phyloP scores from a whole-genome alignment of 2,888 invertebrate species.

The Lycia hirtaria region DNA sequence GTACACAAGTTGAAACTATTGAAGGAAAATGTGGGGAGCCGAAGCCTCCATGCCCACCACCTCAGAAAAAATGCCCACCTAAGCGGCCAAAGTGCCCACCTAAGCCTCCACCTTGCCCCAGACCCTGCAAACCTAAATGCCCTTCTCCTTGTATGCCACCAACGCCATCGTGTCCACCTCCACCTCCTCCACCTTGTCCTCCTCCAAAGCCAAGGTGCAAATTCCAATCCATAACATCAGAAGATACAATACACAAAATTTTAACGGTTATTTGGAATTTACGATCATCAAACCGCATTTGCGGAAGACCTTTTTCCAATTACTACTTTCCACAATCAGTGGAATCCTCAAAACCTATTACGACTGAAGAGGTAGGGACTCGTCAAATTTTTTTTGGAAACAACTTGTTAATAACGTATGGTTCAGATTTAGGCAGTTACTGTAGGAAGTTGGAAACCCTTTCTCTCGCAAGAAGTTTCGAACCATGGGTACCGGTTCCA shows the following conservation, averaged over 20 bases:
- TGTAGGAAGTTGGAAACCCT: slow-evolving; percentile 28
- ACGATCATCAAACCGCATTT: not conserved
- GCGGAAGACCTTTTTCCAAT: not conserved
- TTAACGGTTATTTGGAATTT: slow-evolving; percentile 1
- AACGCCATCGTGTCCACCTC: slow-evolving; percentile 17
- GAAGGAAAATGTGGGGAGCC: slow-evolving; percentile 44
- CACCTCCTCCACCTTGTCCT: not conserved
- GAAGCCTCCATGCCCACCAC: slow-evolving; percentile 44
- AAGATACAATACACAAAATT: slow-evolving; percentile 20
- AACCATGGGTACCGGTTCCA: slow-evolving; percentile 73
- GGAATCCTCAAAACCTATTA: slow-evolving; percentile 14
- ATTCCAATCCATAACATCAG: slow-evolving; percentile 30
- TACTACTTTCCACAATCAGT: not conserved
- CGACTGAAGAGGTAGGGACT: slow-evolving; percentile 32
- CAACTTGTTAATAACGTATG: slow-evolving; percentile 6
- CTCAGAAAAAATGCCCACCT: slow-evolving; percentile 46
- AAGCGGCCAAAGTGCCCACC: slow-evolving; percentile 39
- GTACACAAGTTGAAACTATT: slow-evolving; percentile 35
- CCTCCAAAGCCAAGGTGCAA: slow-evolving; percentile 41
- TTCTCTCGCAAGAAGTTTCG: slow-evolving; percentile 53
- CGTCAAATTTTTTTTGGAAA: slow-evolving; percentile 33
- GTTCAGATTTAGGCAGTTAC: slow-evolving; percentile 10
- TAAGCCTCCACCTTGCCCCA: slow-evolving; percentile 41
- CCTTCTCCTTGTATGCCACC: slow-evolving; percentile 25
- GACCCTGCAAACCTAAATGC: slow-evolving; percentile 34